These are phyloP conservation scores for Tolmerus cingulatus DNA, from an alignment of 2,888 invertebrate genomes.

Conservation along the genomic window DNA sequence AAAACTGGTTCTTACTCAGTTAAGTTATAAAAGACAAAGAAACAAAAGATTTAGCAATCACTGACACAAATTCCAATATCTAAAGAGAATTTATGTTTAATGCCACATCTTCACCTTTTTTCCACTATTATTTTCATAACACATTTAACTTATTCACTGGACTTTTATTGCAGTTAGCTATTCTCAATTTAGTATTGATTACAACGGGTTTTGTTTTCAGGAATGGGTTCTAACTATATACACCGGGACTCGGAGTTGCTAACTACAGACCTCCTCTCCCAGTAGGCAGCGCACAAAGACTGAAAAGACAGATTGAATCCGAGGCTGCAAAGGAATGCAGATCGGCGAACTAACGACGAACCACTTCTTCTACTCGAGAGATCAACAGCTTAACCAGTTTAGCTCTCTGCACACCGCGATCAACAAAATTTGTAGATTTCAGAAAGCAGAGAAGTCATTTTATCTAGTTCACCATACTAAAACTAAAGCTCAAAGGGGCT, in stretches of 20 bases:
- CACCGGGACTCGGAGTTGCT: background rate
- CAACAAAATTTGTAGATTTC: background rate
- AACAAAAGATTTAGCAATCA: constrained; percentile 34
- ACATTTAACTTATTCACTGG: constrained; percentile 21
- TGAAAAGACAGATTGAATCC: background rate
- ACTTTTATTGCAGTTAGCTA: background rate
- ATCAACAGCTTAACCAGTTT: constrained; percentile 26
- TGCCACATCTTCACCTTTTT: constrained; percentile 10
- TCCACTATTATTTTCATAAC: constrained; percentile 20
- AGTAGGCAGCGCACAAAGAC: constrained; percentile 22
- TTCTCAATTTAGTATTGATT: background rate
- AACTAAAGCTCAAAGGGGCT: background rate
- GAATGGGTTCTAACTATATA: background rate
- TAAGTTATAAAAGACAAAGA: constrained; percentile 1
- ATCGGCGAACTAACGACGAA: background rate
- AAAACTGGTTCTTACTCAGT: constrained; percentile 26
- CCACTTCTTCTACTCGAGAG: constrained; percentile 11
- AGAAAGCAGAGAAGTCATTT: background rate
- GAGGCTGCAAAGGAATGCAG: constrained; percentile 18
- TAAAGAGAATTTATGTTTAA: background rate
- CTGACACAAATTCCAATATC: constrained; percentile 36
- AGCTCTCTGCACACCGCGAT: background rate
- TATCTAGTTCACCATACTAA: background rate
- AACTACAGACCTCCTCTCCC: constrained; percentile 25
- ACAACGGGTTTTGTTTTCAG: background rate